Evolutionary conservation across 2,888 invertebrate genomes (phyloP).

Genomic region (Drosophila hawaiiensis): DNA sequence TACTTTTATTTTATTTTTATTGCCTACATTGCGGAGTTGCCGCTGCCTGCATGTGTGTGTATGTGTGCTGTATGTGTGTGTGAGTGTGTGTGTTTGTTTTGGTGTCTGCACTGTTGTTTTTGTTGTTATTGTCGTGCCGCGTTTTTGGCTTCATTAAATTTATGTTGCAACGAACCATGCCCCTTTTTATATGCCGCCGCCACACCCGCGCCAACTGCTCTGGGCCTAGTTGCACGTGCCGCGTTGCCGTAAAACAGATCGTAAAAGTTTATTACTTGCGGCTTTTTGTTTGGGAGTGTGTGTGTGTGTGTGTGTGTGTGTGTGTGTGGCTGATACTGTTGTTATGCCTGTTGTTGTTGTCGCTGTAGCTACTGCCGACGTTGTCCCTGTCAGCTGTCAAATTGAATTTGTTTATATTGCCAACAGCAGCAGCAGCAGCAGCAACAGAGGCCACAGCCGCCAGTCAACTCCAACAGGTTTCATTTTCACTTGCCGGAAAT

Average conservation of each 20-base stretch:
- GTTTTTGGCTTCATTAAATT: conserved; percentile 81
- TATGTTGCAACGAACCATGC: conserved; percentile 73
- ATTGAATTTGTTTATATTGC: conserved; percentile 84
- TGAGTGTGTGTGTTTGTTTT: conserved; percentile 47
- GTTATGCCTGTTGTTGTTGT: conserved; percentile 30
- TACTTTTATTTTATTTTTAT: conserved; percentile 82
- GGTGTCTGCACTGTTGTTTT: conserved; percentile 72
- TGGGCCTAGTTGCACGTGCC: conserved; percentile 83
- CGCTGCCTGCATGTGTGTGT: conserved; percentile 38
- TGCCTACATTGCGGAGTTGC: conserved; percentile 68
- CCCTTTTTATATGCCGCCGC: conserved; percentile 10
- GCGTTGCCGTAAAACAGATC: conserved; percentile 84
- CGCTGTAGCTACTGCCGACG: conserved; percentile 43
- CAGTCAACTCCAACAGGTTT: conserved; percentile 74
- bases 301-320: conserved; percentile 45
- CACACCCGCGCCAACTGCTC: conserved; percentile 34
- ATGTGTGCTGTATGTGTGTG: conserved; percentile 22
- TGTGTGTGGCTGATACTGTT: conserved; percentile 39
- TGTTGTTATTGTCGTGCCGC: conserved; percentile 46
- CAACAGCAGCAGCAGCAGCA: conserved; percentile 49
- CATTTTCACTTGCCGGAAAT: conserved; percentile 82
- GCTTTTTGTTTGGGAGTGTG: conserved; percentile 63
- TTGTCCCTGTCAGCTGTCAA: conserved; percentile 82
- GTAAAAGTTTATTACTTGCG: conserved; percentile 85
- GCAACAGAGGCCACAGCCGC: conserved; percentile 37